Base-by-base conservation (phyloP, 2,113 vertebrate species). In the Bubo scandiacus region DNA sequence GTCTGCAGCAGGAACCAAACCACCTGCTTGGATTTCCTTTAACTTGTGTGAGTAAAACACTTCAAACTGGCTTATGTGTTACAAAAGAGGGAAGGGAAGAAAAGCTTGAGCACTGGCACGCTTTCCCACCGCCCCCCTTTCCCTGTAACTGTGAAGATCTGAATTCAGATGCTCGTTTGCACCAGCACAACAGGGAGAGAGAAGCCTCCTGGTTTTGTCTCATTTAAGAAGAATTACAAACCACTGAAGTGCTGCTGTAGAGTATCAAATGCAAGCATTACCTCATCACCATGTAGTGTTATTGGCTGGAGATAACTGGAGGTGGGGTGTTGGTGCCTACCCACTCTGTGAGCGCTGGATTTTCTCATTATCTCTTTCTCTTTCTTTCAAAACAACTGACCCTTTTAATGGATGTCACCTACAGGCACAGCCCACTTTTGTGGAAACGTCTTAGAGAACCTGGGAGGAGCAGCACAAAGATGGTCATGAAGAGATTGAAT, bases 251-350 rank as follows among this genome's bases (percentile, higher is more conserved):
- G 1, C 73, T 54, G 86, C 77, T 17, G 2, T 17, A 5, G n/a
- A 57, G 58, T 36, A n/a, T 3, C 5, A 47, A 40, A 88, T 52
- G 30, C 38, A 58, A 66, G 79, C 81, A 95, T 96, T 96, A 96
- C 92, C 81, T 96, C 96, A 96, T 62, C 81, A 19, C 5, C 29
- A 19, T 0, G 2, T 12, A 63, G 59, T 63, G 8, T 25, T 81
- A 96, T 96, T 97, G 94, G 96, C 95, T 96, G 92, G 45, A 92
- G 96, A 86, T 95, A 88, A 77, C 42, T 17, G 79, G 85, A 81
- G 87, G 78, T 83, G 90, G 92, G 85, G 45, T 66, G 62, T 2
- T 57, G 66, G 49, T 78, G 77, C 73, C 63, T 47, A n/a, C 29
- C 55, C 72, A 5, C 42, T 25, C 12, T 0, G 11, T 11, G 78